Evolutionary conservation across 2,888 invertebrate genomes (phyloP), one percentile per base, ranked within the genome.

Genomic region (Phanerotoma sp.): DNA sequence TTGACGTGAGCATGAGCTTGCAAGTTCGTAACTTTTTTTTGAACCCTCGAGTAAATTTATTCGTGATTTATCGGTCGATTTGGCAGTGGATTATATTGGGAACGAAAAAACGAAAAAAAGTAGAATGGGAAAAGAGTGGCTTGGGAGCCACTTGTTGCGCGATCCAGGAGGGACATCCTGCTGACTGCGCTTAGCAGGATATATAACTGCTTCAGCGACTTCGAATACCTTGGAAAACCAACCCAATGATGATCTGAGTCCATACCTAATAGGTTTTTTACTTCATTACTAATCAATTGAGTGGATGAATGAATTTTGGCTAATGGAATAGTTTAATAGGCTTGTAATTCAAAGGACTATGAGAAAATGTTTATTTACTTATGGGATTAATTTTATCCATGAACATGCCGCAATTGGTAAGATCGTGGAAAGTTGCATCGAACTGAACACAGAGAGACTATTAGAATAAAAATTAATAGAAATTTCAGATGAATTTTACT

Each of bases 141-240:
- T 66, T 67, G 63, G 68, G 69, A 69, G 66, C 75, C 74, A 75
- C 75, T 75, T 75, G 73, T 75, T 73, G 73, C 74, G 66, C 64
- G 66, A 65, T 65, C 58, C 56, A 47, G 56, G 57, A 46, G 7
- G 65, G 69, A 61, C 70, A 67, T 70, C 73, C 70, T 63, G 72
- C 70, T 71, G 73, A 54, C 58, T 59, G 53, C 46, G 56, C 73
- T 57, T 69, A 61, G 61, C 68, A 62, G 68, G 74, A 68, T 63
- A 49, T 61, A 58, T 57, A 56, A 60, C 55, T 66, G 70, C 73
- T 69, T 68, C 65, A 70, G 61, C 70, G 70, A 74, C 48, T 67
- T 54, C 65, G 68, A 75, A 74, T 73, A 67, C 66, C 62, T 56
- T 53, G 62, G 62, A 65, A 65, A 69, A 68, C 67, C 66, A 66